Conservation (phyloP, 2,888 invertebrate genomes). For the Argyresthia albistria region DNA sequence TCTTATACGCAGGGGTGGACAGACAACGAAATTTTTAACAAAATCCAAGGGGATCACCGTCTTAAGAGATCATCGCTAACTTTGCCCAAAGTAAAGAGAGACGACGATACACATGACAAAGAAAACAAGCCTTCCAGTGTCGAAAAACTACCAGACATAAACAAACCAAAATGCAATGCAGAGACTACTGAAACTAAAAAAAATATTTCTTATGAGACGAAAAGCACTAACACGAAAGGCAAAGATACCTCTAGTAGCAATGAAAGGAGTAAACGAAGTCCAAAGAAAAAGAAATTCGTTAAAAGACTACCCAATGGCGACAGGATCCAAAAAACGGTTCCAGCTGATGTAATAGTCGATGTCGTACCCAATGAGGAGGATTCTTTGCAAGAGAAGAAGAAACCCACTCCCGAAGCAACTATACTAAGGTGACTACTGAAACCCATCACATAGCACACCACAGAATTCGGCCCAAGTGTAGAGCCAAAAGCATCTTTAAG, state of each 20-base stretch:
- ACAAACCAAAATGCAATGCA: constrained; percentile 5
- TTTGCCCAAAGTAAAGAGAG: constrained; percentile 66
- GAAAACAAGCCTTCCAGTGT: constrained; percentile 33
- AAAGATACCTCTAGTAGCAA: too few relatives aligned
- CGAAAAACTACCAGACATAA: constrained; percentile 47
- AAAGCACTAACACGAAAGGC: too few relatives aligned
- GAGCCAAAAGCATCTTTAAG: too few relatives aligned
- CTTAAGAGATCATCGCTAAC: constrained; percentile 54
- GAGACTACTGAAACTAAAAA: too few relatives aligned
- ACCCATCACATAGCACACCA: too few relatives aligned
- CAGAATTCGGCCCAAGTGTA: too few relatives aligned
- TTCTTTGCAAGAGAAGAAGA: constrained; percentile 22
- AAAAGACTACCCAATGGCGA: constrained; percentile 47
- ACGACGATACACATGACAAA: constrained; percentile 40
- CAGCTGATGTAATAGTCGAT: constrained; percentile 26
- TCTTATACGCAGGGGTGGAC: constrained; percentile 49
- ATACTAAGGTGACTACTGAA: constrained; percentile 23
- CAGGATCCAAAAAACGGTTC: constrained; percentile 28
- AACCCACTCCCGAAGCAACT: constrained; percentile 47
- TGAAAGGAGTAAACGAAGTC: constrained; percentile 21
- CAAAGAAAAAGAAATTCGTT: constrained; percentile 30
- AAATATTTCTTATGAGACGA: too few relatives aligned
- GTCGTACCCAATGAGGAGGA: background rate
- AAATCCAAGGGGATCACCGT: constrained; percentile 38
- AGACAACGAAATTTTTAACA: constrained; percentile 50